phyloP scores from a whole-genome alignment of 2,888 invertebrate genomes.

The Chaetogeoica ovagalla region DNA sequence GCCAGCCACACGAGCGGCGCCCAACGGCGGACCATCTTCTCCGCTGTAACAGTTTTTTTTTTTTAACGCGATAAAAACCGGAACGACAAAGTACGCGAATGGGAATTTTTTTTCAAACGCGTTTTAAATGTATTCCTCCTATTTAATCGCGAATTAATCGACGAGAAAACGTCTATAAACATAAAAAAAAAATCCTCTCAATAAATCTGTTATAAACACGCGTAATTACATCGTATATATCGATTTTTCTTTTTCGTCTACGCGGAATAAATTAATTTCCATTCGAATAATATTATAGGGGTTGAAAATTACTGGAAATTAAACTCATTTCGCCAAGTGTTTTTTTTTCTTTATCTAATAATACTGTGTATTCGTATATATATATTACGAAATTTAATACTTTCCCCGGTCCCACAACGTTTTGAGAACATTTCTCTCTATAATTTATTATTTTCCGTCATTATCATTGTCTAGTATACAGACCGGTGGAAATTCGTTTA shows the following conservation, averaged over 20 bases:
- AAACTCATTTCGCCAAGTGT: background rate
- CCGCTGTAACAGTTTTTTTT: conserved; percentile 56
- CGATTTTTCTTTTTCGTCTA: background rate
- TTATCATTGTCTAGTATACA: background rate
- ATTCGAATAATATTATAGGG: background rate
- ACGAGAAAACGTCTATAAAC: too few relatives aligned
- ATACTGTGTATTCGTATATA: too few relatives aligned
- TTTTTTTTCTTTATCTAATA: too few relatives aligned
- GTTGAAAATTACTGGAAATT: background rate
- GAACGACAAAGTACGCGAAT: too few relatives aligned
- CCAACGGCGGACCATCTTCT: conserved; percentile 65
- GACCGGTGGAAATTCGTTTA: conserved; percentile 22
- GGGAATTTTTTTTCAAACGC: too few relatives aligned
- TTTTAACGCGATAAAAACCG: too few relatives aligned
- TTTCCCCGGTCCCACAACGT: conserved; percentile 10
- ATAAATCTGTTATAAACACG: too few relatives aligned
- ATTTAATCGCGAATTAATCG: background rate
- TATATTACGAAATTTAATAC: background rate
- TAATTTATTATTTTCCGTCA: background rate
- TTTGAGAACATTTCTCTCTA: conserved; percentile 3
- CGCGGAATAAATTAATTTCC: background rate
- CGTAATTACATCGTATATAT: background rate
- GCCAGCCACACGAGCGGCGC: conserved; percentile 71
- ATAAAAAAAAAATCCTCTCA: too few relatives aligned
- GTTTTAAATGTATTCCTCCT: too few relatives aligned